Conservation (phyloP, 2,113 vertebrate genomes). For the Tringa solitaria region DNA sequence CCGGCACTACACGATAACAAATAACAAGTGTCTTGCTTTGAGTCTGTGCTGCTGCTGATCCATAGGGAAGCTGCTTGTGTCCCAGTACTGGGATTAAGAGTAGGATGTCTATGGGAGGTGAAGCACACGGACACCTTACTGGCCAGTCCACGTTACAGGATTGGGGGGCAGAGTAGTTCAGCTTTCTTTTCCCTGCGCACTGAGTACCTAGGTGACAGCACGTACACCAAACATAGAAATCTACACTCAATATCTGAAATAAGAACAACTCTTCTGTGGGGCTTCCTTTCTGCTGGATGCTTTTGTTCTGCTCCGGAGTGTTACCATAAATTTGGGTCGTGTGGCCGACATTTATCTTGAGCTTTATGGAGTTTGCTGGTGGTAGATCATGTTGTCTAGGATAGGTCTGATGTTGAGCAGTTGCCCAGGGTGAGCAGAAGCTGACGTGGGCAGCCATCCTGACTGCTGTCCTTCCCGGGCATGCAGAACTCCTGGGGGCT, state of each 20-base stretch:
- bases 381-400: background rate
- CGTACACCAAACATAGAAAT: background rate
- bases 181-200: background rate
- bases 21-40: background rate
- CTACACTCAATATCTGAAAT: background rate
- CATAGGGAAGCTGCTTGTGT: background rate
- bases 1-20: background rate
- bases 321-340: background rate
- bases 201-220: background rate
- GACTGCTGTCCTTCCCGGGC: background rate
- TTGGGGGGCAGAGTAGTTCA: background rate
- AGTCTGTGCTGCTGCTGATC: rapidly evolving
- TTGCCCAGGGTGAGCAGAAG: background rate
- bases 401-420: background rate
- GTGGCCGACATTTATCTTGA: background rate
- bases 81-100: rapidly evolving
- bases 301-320: background rate
- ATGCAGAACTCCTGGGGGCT: background rate
- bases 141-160: background rate
- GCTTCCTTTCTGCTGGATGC: background rate
- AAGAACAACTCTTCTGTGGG: background rate
- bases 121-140: background rate
- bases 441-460: background rate
- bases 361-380: background rate
- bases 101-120: background rate